Base-by-base conservation (phyloP, 2,113 vertebrate species). In the Crocuta crocuta region DNA sequence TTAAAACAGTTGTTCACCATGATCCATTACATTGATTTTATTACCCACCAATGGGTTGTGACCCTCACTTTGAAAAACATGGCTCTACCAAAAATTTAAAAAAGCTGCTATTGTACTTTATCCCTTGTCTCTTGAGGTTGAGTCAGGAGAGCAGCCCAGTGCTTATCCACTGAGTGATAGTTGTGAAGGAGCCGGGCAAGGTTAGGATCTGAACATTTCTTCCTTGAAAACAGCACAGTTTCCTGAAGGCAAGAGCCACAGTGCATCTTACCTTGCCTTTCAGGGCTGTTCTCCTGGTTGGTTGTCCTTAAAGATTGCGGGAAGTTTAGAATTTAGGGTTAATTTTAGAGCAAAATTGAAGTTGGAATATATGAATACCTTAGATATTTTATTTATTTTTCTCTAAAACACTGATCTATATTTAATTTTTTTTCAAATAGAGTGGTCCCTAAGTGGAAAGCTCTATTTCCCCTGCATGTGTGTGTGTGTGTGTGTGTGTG, bases 301-400 rank as follows among this genome's bases (percentile, higher is more conserved):
- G 50, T 83, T 81, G 31, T 91, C 73, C 28, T 35, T 93, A 84
- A 55, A 76, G 21, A 55, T 65, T 94, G 7, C 73, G 70, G 39
- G 65, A 17, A 79, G n/a, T 80, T 89, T 95, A 91, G 84, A 91
- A 31, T 71, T 91, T 90, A 63, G 76, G 50, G 61, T 93, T 85
- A 55, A 82, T 84, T 96, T 90, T 81, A 68, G 50, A 92, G 53
- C 90, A 87, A 70, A 91, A 11, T 80, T 65, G 39, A 31, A 7
- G 16, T 87, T 65, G 71, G 26, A 81, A 21, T 94, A 23, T 74
- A 15, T 66, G 50, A 81, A 10, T 43, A 24, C 7, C 39, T 94
- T 68, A 80, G 87, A 10, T 81, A 50, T 31, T 66, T 65, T 89
- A 61, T 78, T 63, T 91, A 61, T 78, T 79, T 91, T 94, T 50